Percentiles rank a stretch among this genome's conserved stretches.
Conservation (phyloP, 2,113 vertebrate genomes). For the Tetrax tetrax region DNA sequence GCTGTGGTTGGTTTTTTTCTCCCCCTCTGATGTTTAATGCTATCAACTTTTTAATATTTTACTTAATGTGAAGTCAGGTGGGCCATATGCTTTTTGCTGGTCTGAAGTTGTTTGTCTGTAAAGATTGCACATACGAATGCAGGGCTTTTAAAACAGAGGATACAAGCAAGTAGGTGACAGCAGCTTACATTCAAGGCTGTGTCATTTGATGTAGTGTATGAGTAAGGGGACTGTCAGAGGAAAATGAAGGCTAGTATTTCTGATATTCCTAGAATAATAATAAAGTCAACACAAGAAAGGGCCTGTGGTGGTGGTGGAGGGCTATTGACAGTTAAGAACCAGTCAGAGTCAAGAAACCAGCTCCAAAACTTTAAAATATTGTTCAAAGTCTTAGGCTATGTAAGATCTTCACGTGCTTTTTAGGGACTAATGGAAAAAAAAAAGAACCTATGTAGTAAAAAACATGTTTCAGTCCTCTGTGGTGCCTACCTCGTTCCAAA, state of each 20-base stretch:
- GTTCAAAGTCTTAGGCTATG: background rate
- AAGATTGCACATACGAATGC: background rate
- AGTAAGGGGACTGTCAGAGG: background rate
- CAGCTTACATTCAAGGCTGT: background rate
- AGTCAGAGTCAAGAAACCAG: background rate
- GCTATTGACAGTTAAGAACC: background rate
- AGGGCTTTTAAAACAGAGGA: background rate
- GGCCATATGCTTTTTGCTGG: background rate
- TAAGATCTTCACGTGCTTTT: background rate
- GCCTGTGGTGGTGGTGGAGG: background rate
- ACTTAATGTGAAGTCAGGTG: background rate
- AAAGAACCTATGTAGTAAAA: background rate
- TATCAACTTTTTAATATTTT: background rate
- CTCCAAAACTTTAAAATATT: background rate
- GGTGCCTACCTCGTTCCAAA: background rate
- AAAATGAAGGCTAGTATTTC: background rate
- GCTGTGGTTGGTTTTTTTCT: fast-evolving
- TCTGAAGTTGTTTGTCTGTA: background rate
- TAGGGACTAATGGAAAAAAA: background rate
- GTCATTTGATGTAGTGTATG: background rate
- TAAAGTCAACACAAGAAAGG: background rate
- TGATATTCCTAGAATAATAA: background rate
- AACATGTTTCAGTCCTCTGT: background rate
- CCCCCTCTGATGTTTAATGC: background rate
- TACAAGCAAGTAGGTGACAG: background rate